A percentile compares a stretch with the other conserved stretches of the same genome.
Conservation (phyloP, 2,888 invertebrate species). For the Clepsis dumicolana region DNA sequence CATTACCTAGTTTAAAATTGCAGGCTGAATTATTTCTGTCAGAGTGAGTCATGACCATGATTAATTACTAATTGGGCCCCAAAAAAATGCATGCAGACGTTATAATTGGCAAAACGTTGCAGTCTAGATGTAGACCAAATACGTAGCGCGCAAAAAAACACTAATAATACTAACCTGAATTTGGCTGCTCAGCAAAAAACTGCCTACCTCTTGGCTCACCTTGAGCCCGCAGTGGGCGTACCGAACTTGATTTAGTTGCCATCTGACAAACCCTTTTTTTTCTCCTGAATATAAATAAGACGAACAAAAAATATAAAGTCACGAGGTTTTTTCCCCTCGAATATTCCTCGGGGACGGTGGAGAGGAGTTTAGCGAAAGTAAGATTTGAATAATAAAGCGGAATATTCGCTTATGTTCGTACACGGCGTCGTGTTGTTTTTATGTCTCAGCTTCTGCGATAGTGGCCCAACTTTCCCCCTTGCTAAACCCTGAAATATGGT, state of each 20-base stretch:
- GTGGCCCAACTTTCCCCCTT: conserved; percentile 59
- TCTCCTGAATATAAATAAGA: conserved; percentile 84
- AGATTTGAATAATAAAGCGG: conserved; percentile 78
- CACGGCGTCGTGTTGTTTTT: conserved; percentile 66
- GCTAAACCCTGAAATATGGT: conserved; percentile 59
- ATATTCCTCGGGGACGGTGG: conserved; percentile 66
- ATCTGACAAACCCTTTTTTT: conserved; percentile 84
- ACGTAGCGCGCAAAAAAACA: conserved; percentile 44
- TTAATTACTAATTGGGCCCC: conserved; percentile 41
- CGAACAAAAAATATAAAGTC: conserved; percentile 74
- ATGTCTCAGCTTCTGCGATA: conserved; percentile 57
- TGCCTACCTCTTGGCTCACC: conserved; percentile 76
- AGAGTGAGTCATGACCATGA: conserved; percentile 27
- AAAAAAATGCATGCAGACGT: conserved; percentile 57
- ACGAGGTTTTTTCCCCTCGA: conserved; percentile 69
- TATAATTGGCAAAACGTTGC: conserved; percentile 57
- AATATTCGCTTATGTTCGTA: conserved; percentile 71
- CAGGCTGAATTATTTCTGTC: conserved; percentile 29
- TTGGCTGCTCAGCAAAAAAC: conserved; percentile 62
- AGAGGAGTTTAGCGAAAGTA: conserved; percentile 76
- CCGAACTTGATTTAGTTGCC: conserved; percentile 82
- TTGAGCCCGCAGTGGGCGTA: conserved; percentile 77
- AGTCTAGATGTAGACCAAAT: conserved; percentile 54
- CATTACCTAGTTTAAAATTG: conserved; percentile 37
- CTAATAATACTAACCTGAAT: conserved; percentile 60